These are phyloP conservation scores for Drosophila dives DNA, from an alignment of 2,888 invertebrate genomes.

Conservation along the genomic window DNA sequence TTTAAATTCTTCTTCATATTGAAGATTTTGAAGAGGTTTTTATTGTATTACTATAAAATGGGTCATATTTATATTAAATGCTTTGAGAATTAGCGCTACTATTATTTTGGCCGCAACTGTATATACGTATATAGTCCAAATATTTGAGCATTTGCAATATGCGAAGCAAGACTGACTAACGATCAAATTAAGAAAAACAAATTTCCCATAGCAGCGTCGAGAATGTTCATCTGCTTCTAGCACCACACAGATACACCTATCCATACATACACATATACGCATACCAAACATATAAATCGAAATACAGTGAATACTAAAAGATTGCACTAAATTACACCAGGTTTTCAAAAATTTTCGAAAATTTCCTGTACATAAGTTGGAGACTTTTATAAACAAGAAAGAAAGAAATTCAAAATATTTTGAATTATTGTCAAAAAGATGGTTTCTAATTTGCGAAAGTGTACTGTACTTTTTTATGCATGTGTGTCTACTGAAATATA, in stretches of 20 bases:
- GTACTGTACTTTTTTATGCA: conserved; percentile 10
- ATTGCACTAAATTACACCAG: not conserved
- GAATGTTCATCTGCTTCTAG: conserved; percentile 44
- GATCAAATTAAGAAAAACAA: conserved; percentile 53
- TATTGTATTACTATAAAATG: not conserved
- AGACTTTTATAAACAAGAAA: not conserved
- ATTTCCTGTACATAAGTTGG: not conserved
- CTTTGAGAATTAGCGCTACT: not conserved
- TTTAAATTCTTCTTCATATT: not conserved
- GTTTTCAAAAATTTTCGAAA: not conserved
- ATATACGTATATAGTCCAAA: conserved; percentile 1
- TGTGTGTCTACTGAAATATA: conserved; percentile 5
- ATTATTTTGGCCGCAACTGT: not conserved
- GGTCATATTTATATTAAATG: not conserved
- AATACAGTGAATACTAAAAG: not conserved
- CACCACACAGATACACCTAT: not conserved
- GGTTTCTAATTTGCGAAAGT: not conserved
- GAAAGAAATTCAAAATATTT: not conserved
- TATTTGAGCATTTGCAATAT: conserved; percentile 33
- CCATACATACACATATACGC: not conserved
- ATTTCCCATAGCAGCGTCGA: conserved; percentile 55
- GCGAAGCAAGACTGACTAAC: conserved; percentile 34
- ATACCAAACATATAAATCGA: conserved; percentile 1
- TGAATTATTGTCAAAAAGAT: not conserved
- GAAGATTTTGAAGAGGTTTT: not conserved